Conservation (phyloP, 2,113 vertebrate species). For the Meriones unguiculatus region DNA sequence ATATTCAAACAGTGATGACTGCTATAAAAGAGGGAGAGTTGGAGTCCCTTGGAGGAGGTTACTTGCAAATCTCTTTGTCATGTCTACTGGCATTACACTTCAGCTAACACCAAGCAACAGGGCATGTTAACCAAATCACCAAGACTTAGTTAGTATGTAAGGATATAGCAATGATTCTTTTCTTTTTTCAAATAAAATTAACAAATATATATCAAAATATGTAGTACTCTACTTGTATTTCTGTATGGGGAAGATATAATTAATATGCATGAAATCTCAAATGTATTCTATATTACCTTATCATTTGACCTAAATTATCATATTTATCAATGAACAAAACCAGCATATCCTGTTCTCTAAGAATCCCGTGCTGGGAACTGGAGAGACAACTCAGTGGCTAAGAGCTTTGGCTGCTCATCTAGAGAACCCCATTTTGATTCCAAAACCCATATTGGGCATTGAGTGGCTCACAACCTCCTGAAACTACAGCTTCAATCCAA, state of each 20-base stretch:
- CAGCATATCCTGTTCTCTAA: not conserved
- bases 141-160: not conserved
- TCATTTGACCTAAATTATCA: not conserved
- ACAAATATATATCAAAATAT: not conserved
- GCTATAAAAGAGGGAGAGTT: not conserved
- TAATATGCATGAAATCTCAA: not conserved
- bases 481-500: not conserved
- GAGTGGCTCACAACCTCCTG: not conserved
- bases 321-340: conserved; percentile 1
- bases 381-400: no score
- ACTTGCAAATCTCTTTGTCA: not conserved
- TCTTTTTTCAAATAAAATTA: not conserved
- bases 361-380: not conserved
- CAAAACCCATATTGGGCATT: not conserved
- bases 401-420: not conserved
- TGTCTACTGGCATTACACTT: not conserved
- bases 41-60: not conserved
- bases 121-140: not conserved
- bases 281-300: not conserved
- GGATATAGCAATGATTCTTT: not conserved
- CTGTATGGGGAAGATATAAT: not conserved
- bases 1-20: not conserved
- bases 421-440: not conserved
- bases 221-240: not conserved
- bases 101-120: not conserved